phyloP scores from a whole-genome alignment of 2,888 invertebrate species.

The Criorhina ranunculi region DNA sequence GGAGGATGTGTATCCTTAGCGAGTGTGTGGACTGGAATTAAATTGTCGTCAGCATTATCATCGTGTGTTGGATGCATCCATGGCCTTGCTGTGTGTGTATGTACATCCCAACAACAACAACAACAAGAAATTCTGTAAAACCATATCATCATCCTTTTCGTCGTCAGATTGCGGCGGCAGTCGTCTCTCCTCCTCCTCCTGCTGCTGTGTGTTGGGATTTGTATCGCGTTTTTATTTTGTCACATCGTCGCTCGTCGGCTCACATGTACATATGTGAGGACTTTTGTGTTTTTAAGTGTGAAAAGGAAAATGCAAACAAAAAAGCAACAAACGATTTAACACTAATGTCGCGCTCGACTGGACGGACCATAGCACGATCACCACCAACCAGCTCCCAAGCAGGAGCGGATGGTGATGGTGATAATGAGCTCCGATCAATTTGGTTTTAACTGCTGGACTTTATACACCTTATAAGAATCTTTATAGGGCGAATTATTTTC shows the following conservation, averaged over 20 bases:
- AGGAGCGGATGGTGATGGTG: conserved; percentile 70
- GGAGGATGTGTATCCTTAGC: background rate
- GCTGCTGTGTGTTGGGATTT: conserved; percentile 1
- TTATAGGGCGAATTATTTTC: conserved; percentile 80
- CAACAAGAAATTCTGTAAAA: conserved; percentile 37
- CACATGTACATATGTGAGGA: conserved; percentile 34
- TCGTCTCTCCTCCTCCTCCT: too few relatives aligned
- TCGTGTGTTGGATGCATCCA: conserved; percentile 65
- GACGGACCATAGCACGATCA: conserved; percentile 48
- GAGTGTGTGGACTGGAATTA: conserved; percentile 67
- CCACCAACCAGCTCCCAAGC: conserved; percentile 19
- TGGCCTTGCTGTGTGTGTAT: conserved; percentile 62
- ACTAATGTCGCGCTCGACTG: conserved; percentile 72
- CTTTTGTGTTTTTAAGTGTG: conserved; percentile 63
- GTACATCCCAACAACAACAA: background rate
- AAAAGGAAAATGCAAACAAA: conserved; percentile 62
- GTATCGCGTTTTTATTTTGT: conserved; percentile 46
- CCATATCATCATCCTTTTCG: conserved; percentile 53
- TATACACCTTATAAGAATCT: conserved; percentile 79
- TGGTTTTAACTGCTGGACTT: conserved; percentile 83
- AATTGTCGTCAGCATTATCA: conserved; percentile 75
- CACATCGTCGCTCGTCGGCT: conserved; percentile 10
- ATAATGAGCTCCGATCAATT: conserved; percentile 82
- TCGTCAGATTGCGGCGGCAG: too few relatives aligned
- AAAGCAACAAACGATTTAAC: conserved; percentile 76